Percentiles rank a stretch among this genome's conserved stretches.
These are phyloP conservation scores for Onchidella celtica DNA, from an alignment of 2,888 invertebrate genomes.

Conservation along the genomic window DNA sequence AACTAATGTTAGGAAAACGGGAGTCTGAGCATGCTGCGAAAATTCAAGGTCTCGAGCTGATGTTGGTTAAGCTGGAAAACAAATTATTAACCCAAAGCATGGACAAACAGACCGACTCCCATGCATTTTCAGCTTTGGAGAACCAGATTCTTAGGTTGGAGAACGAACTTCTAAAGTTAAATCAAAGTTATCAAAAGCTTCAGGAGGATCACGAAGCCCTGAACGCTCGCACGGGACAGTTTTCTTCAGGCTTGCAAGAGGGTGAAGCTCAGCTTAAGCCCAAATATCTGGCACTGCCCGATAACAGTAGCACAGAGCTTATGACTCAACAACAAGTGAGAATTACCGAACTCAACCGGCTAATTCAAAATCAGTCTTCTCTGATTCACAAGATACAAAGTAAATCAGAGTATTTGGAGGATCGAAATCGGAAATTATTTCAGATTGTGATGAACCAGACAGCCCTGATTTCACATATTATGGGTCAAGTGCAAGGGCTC, in stretches of 20 bases:
- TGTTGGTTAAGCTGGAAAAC: conserved; percentile 74
- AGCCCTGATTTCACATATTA: conserved; percentile 65
- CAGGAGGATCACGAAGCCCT: conserved; percentile 64
- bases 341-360: conserved; percentile 61
- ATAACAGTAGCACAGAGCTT: conserved; percentile 58
- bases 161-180: conserved; percentile 71
- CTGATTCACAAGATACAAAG: conserved; percentile 57
- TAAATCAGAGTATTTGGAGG: conserved; percentile 60
- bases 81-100: conserved; percentile 65
- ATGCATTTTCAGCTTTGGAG: conserved; percentile 66
- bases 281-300: conserved; percentile 43
- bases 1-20: conserved; percentile 53
- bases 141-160: conserved; percentile 72
- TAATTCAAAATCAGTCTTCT: conserved; percentile 64
- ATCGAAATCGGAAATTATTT: conserved; percentile 67
- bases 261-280: not conserved
- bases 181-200: conserved; percentile 64
- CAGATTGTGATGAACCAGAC: conserved; percentile 72
- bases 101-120: conserved; percentile 66
- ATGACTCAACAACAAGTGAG: conserved; percentile 65
- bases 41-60: conserved; percentile 69
- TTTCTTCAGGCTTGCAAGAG: conserved; percentile 60
- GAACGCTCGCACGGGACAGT: conserved; percentile 60
- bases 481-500: conserved; percentile 65
- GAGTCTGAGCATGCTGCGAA: conserved; percentile 62